These are phyloP conservation scores for Microtus richardsoni DNA, from an alignment of 2,113 vertebrate species.

Conservation along the genomic window DNA sequence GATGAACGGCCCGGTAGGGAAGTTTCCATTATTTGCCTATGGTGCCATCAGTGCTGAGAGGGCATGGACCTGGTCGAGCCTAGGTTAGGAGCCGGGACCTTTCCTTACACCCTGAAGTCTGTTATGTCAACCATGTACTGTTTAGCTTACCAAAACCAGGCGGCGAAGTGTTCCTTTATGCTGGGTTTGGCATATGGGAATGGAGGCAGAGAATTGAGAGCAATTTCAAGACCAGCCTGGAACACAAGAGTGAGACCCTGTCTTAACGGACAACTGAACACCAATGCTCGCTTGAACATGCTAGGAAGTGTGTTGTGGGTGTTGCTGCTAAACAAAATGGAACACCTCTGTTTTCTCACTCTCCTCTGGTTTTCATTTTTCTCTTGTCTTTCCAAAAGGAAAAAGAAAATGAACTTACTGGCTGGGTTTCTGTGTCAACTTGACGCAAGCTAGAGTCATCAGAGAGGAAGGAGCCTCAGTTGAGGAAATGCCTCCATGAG, in stretches of 20 bases:
- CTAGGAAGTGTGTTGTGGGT: not conserved
- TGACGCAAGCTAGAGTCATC: not conserved
- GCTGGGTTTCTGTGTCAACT: not conserved
- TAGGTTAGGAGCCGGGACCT: not conserved
- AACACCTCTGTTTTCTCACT: not conserved
- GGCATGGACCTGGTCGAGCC: not conserved
- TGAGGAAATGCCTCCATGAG: not conserved
- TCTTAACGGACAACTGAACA: not conserved
- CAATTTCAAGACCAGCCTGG: not conserved
- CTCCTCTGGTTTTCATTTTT: not conserved
- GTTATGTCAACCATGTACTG: not conserved
- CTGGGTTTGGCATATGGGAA: not conserved
- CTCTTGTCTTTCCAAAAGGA: not conserved
- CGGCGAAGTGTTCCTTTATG: not conserved
- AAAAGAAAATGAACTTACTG: not conserved
- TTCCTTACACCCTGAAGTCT: not conserved
- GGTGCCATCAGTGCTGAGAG: not conserved
- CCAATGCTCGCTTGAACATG: not conserved
- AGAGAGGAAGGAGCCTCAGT: not conserved
- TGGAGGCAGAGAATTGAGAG: not conserved
- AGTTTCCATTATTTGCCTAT: not conserved
- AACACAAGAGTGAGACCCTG: not conserved
- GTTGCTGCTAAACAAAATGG: not conserved
- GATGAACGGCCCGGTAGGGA: not conserved
- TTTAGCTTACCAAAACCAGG: not conserved